phyloP scores from a whole-genome alignment of 2,113 vertebrate species.

The Tursiops truncatus region DNA sequence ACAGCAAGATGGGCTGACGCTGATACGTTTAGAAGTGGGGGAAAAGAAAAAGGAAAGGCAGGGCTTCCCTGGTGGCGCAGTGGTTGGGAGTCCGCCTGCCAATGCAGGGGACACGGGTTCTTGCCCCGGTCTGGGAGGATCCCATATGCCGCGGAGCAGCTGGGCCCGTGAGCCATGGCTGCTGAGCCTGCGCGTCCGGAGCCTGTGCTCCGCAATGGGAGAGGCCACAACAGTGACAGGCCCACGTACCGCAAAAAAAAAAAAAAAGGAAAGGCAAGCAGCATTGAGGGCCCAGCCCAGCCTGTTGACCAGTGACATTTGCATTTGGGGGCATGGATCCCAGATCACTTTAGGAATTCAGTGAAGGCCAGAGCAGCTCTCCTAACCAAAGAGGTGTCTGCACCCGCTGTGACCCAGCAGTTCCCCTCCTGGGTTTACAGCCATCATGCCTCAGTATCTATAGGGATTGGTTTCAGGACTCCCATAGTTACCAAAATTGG shows the following conservation, averaged over 20 bases:
- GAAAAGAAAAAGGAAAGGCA: background rate
- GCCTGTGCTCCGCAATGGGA: too few relatives aligned
- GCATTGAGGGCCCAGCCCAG: background rate
- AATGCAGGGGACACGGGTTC: too few relatives aligned
- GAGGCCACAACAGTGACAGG: too few relatives aligned
- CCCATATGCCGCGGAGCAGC: too few relatives aligned
- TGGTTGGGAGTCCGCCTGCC: too few relatives aligned
- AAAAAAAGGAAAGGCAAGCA: background rate
- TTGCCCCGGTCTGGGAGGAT: too few relatives aligned
- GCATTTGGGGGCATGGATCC: accelerated
- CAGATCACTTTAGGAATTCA: background rate
- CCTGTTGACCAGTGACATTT: accelerated
- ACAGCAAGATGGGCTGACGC: background rate
- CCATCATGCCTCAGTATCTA: background rate
- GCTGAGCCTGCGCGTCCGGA: too few relatives aligned
- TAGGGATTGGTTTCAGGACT: background rate
- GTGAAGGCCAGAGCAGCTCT: background rate
- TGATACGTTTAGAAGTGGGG: accelerated
- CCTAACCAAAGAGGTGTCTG: background rate
- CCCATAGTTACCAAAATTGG: too few relatives aligned
- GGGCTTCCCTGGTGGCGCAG: too few relatives aligned
- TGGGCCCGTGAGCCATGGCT: too few relatives aligned
- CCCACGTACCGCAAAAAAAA: too few relatives aligned
- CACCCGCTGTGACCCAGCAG: background rate
- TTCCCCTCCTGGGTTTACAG: background rate